Evolutionary conservation across 2,797 vertebrate species (phyloP), one percentile per base, ranked within the genome.

Genomic region (Sebastes trivittatus): DNA sequence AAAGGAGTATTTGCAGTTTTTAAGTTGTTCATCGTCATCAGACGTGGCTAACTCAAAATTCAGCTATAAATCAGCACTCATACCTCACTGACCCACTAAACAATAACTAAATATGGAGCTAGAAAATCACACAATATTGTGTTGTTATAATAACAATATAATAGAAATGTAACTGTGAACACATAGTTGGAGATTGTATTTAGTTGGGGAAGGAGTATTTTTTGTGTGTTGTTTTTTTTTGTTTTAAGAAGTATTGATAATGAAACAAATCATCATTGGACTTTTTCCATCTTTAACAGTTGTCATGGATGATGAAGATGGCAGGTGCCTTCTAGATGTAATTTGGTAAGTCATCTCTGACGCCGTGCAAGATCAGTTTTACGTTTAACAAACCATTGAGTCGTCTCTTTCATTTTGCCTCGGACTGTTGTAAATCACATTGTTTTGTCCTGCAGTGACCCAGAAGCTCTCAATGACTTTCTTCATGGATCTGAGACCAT

Each of bases 251-350:
- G 3, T 30, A 4, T 77, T 65, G 1, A 52, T 66, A n/a, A n/a
- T 72, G 1, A 80, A 82, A 60, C 1, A 13, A 67, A 18, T 46
- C 42, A 61, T 60, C 2, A 20, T 2, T 52, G 8, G 30, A 38
- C n/a, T 54, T 30, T 78, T 61, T 71, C 34, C 34, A 14, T 87
- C 61, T 84, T 77, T 54, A 86, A 74, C 94, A 98, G 98, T 98
- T 98, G 98, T 97, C 97, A 99, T 99, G 98, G 98, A 99, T 96
- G 98, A 99, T 99, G 98, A 99, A 96, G 98, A 99, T 84, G 98
- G 98, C 96, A 98, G 98, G 96, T 99, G 98, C 97, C 97, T 99
- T 97, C 95, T 99, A 96, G 98, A 99, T 96, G 98, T 99, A 93
- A 99, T 99, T 95, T 99, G 98, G 98, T 99, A 94, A 97, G 98